Evolutionary conservation across 2,113 vertebrate genomes (phyloP).

Genomic region (Chaenogobius annularis): DNA sequence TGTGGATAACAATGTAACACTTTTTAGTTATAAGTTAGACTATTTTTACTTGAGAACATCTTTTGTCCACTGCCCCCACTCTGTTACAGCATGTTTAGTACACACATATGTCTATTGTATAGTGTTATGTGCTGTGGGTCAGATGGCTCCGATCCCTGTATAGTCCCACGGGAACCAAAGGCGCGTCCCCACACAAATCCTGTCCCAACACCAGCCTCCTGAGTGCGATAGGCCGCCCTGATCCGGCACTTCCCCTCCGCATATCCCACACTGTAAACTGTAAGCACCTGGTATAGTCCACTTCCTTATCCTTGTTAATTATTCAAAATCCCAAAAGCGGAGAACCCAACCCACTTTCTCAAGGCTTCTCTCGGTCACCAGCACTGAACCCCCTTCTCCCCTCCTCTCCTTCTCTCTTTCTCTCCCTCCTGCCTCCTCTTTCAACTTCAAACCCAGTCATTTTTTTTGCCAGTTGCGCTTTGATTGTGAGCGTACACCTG

Average conservation of each 20-base stretch:
- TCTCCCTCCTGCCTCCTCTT: slow-evolving; percentile 66
- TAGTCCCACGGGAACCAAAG: slow-evolving; percentile 67
- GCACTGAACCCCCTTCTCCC: slow-evolving; percentile 32
- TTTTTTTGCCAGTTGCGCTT: slow-evolving; percentile 77
- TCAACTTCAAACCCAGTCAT: slow-evolving; percentile 80
- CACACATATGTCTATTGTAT: slow-evolving; percentile 21
- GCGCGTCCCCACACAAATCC: slow-evolving; percentile 67
- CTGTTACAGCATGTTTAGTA: slow-evolving; percentile 31
- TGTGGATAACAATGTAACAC: too few species aligned
- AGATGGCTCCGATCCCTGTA: slow-evolving; percentile 20
- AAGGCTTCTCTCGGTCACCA: slow-evolving; percentile 64
- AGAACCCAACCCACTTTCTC: slow-evolving; percentile 61
- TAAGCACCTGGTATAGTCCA: slow-evolving; percentile 64
- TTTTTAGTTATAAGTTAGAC: neutral
- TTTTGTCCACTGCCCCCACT: neutral
- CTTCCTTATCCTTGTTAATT: slow-evolving; percentile 74
- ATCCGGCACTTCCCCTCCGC: slow-evolving; percentile 67
- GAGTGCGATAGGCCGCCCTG: slow-evolving; percentile 55
- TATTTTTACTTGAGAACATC: neutral
- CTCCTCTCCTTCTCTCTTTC: neutral
- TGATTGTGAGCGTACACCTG: slow-evolving; percentile 79
- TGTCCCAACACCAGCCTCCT: slow-evolving; percentile 62
- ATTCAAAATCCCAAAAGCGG: slow-evolving; percentile 66
- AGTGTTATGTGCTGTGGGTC: slow-evolving; percentile 43
- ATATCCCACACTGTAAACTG: slow-evolving; percentile 63